Conservation (phyloP, 2,888 invertebrate genomes). For the Glaucopsyche alexis region DNA sequence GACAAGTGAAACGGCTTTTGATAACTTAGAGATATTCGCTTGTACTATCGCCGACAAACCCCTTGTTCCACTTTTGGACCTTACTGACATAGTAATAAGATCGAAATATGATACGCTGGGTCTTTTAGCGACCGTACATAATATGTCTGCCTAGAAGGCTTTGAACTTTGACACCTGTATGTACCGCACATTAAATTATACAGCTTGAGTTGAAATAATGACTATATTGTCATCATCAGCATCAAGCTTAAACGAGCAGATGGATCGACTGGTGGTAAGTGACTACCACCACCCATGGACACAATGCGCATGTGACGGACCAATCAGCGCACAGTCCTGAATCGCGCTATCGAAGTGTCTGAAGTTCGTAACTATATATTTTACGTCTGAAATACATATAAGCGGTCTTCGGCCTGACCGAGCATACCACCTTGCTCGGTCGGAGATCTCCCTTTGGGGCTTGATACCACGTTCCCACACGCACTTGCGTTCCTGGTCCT, state of each 20-base stretch:
- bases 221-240: conserved; percentile 2
- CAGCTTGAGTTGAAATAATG: conserved; percentile 5
- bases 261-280: neutral
- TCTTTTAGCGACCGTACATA: neutral
- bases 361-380: no score
- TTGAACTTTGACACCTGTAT: conserved; percentile 15
- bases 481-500: no score
- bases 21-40: conserved; percentile 1
- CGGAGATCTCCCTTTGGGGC: no score
- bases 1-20: conserved; percentile 6
- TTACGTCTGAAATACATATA: no score
- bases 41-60: neutral
- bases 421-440: no score
- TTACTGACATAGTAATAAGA: neutral
- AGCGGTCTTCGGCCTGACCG: no score
- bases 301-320: no score
- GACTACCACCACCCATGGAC: neutral
- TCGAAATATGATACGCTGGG: neutral
- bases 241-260: neutral
- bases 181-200: conserved; percentile 12
- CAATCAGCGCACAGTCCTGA: no score
- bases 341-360: no score
- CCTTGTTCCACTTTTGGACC: neutral
- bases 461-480: no score
- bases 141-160: neutral